These are phyloP conservation scores for Euwallacea fornicatus DNA, from an alignment of 1,140 invertebrate species.

Conservation along the genomic window DNA sequence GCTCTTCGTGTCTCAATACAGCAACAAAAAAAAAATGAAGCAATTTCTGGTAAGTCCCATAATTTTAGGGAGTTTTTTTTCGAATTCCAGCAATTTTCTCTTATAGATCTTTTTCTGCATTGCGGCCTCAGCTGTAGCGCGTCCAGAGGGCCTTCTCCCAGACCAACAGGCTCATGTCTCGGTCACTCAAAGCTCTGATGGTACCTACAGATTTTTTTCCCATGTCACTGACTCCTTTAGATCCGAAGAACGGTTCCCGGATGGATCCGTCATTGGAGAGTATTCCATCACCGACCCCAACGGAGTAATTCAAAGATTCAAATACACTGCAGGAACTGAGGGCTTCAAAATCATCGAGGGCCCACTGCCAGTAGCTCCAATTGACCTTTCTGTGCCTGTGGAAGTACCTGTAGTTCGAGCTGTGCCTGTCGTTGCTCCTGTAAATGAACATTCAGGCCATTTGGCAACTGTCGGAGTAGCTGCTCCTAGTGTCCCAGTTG, in stretches of 20 bases:
- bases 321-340: slow-evolving; percentile 24
- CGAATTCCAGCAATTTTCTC: background rate
- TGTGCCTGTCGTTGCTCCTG: background rate
- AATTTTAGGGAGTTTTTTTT: background rate
- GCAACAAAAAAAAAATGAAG: background rate
- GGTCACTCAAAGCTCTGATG: slow-evolving; percentile 25
- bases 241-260: slow-evolving; percentile 27
- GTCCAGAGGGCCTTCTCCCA: slow-evolving; percentile 21
- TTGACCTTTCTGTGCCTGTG: background rate
- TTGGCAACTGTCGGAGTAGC: background rate
- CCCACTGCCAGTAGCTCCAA: background rate
- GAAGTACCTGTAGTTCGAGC: background rate
- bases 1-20: no score
- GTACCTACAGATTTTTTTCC: slow-evolving; percentile 26
- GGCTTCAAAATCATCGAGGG: slow-evolving; percentile 33
- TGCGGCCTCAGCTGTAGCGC: slow-evolving; percentile 8
- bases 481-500: background rate
- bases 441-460: background rate
- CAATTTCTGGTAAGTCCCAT: slow-evolving; percentile 1
- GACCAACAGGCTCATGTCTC: slow-evolving; percentile 20
- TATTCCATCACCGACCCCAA: slow-evolving; percentile 19
- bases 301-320: slow-evolving; percentile 4
- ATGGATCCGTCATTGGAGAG: slow-evolving; percentile 29
- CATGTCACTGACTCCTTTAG: slow-evolving; percentile 9
- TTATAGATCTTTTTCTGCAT: slow-evolving; percentile 16